Base-by-base conservation (phyloP, 2,113 vertebrate species). In the Nycticebus coucang region DNA sequence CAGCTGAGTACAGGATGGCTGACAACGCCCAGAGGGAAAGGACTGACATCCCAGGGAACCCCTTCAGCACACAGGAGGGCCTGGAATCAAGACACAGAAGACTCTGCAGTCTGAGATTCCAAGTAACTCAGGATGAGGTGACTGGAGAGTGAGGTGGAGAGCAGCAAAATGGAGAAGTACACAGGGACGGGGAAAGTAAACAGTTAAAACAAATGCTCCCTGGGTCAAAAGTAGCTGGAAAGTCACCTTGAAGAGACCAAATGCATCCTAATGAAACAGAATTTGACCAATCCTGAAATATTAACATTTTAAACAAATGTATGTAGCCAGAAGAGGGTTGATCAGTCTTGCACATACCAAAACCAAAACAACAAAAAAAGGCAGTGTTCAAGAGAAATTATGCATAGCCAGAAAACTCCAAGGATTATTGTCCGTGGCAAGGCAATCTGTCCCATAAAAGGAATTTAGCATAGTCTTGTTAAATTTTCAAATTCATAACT, bases 21-120 rank as follows among this genome's bases (percentile, higher is more conserved):
- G 13, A 14, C 1, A 28, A 30, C 2, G 14, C 1, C 11, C 41
- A 19, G 1, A 2, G 18, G 33, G 35, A 14, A 8, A 89, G 4
- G 0, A n/a, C 12, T 53, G 22, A 5, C 22, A 12, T 2, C 24
- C 19, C 33, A 50, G 30, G 57, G 8, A 72, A 26, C 12, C 7
- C 24, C 1, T 3, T 30, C 1, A 1, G 21, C 12, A 3, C 0
- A 1, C 33, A 3, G 12, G 64, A 12, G 30, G 41, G 45, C 22
- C 80, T 24, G 15, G 17, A 8, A 9, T 45, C 19, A 60, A 17
- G 13, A 71, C 17, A 60, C 10, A 45, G 30, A 28, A 66, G 53
- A 74, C 41, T 15, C 5, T 0, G 4, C 55, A 64, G 30, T 11
- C 11, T 15, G 37, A 60, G 66, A 35, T 8, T 7, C 21, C 41